These are phyloP conservation scores for Passerculus sandwichensis DNA, from an alignment of 2,797 vertebrate genomes.

Conservation along the genomic window DNA sequence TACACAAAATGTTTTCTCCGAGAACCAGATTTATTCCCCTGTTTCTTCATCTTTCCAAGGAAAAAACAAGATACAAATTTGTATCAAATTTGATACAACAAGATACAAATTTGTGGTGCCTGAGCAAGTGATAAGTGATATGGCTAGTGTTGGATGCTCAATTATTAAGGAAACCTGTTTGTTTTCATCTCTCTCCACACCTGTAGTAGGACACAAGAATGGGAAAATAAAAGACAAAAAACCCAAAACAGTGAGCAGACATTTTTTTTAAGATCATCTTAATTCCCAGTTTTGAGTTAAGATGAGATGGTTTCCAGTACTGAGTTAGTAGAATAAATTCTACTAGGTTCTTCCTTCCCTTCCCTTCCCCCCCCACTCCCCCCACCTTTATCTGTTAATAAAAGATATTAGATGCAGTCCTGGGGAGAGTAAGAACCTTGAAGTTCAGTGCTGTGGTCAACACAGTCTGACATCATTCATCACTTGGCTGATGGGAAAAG, in stretches of 20 bases:
- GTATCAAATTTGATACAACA: neutral
- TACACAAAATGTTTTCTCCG: neutral
- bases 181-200: neutral
- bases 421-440: neutral
- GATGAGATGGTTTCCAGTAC: neutral
- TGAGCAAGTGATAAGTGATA: neutral
- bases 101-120: neutral
- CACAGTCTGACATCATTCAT: neutral
- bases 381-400: neutral
- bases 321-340: neutral
- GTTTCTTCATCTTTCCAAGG: neutral
- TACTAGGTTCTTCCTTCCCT: neutral
- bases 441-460: neutral
- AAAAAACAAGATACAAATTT: neutral
- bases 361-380: too few species aligned
- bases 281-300: neutral
- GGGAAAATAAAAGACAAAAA: neutral
- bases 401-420: neutral
- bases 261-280: neutral
- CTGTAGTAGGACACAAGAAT: neutral
- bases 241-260: neutral
- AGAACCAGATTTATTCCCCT: neutral
- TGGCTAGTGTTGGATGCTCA: neutral
- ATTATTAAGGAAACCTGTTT: neutral
- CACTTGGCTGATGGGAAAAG: neutral